phyloP scores from a whole-genome alignment of 2,888 invertebrate species.

The Vannuccia rotundouncinata region DNA sequence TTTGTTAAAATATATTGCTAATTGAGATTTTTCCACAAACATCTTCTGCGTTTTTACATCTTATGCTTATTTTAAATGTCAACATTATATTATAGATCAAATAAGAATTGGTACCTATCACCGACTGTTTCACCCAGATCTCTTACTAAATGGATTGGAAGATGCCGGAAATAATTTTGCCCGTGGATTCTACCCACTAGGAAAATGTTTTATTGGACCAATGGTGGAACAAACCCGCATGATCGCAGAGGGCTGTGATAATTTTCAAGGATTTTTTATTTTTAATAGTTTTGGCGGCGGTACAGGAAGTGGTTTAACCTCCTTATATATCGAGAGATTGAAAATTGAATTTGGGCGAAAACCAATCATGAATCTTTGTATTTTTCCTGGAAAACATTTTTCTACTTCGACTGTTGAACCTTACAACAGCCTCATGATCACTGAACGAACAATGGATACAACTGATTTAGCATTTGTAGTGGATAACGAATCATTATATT shows the following conservation, averaged over 20 bases:
- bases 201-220: constrained; percentile 38
- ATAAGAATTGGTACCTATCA: constrained; percentile 38
- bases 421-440: constrained; percentile 41
- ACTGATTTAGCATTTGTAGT: constrained; percentile 70
- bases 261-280: constrained; percentile 41
- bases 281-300: constrained; percentile 42
- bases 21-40: too few relatives aligned
- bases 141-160: constrained; percentile 39
- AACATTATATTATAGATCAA: constrained; percentile 40
- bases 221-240: constrained; percentile 31
- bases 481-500: constrained; percentile 42
- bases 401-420: constrained; percentile 42
- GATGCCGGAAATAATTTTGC: constrained; percentile 43
- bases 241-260: constrained; percentile 40
- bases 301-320: constrained; percentile 42
- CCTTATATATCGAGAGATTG: constrained; percentile 41
- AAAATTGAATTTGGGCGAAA: constrained; percentile 41
- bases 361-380: constrained; percentile 39
- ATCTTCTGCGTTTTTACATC: too few relatives aligned
- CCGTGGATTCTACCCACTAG: constrained; percentile 41
- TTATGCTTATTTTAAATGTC: too few relatives aligned
- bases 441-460: constrained; percentile 63
- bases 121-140: constrained; percentile 41
- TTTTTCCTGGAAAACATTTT: constrained; percentile 41
- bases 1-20: too few relatives aligned